phyloP scores from a whole-genome alignment of 1,140 invertebrate species.

The Rhysida immarginata region DNA sequence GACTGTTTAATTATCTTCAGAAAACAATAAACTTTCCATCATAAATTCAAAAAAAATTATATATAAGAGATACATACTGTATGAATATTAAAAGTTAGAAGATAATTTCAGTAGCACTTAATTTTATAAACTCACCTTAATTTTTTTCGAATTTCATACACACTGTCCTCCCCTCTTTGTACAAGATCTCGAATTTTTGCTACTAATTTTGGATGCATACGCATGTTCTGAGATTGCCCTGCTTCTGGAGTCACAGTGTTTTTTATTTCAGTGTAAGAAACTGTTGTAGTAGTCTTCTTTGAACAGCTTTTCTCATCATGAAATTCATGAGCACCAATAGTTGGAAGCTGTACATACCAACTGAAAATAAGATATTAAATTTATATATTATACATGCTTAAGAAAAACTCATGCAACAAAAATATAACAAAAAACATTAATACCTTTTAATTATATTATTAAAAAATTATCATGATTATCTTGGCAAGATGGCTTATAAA shows the following conservation, averaged over 20 bases:
- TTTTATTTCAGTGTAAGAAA: neutral
- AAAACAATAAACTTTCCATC: too few species aligned
- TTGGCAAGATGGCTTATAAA: too few species aligned
- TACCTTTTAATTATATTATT: neutral
- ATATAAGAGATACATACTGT: too few species aligned
- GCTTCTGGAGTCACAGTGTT: neutral
- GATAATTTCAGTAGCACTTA: too few species aligned
- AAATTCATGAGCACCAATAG: constrained; percentile 28
- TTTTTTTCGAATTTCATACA: constrained; percentile 26
- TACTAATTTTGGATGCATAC: constrained; percentile 24
- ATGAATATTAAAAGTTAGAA: too few species aligned
- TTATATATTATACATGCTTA: neutral
- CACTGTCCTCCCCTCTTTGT: constrained; percentile 23
- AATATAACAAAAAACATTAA: neutral
- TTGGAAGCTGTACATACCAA: constrained; percentile 29
- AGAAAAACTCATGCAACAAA: neutral
- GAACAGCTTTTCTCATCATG: constrained; percentile 17
- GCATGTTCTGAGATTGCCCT: neutral
- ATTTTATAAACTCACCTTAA: constrained; percentile 27
- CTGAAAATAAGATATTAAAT: constrained; percentile 1
- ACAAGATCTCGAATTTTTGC: constrained; percentile 29
- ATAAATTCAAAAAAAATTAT: too few species aligned
- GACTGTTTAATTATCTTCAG: too few species aligned
- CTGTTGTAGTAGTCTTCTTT: neutral
- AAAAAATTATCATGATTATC: too few species aligned